Percentiles rank a stretch among this genome's conserved stretches.
phyloP scores from a whole-genome alignment of 2,113 vertebrate genomes.

The Heterotilapia buettikoferi region DNA sequence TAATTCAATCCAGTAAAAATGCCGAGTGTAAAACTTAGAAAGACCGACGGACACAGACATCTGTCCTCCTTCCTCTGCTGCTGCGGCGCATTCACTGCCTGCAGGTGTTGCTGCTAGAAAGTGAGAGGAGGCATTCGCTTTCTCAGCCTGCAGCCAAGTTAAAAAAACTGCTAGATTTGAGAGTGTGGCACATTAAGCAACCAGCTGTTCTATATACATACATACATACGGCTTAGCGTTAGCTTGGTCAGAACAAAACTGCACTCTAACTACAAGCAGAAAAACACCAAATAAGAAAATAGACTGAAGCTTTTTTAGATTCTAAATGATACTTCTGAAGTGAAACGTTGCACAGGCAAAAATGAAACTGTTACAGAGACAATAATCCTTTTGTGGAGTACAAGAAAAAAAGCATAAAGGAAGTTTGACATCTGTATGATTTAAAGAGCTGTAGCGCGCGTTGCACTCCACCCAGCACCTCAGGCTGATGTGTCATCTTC shows the following conservation, averaged over 20 bases:
- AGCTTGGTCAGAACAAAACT: background rate
- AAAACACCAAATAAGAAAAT: background rate
- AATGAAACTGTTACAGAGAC: background rate
- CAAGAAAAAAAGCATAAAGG: background rate
- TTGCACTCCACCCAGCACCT: background rate
- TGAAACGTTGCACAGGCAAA: background rate
- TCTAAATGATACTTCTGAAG: background rate
- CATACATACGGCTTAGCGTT: background rate
- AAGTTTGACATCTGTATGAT: background rate
- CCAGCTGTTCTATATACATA: background rate
- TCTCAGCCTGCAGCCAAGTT: background rate
- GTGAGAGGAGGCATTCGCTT: background rate
- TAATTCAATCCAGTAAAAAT: background rate
- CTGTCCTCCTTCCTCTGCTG: background rate
- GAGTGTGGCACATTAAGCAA: background rate
- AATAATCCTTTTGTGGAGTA: background rate
- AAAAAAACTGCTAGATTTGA: background rate
- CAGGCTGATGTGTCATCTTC: rapidly evolving
- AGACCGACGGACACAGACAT: background rate
- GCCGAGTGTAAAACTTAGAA: background rate
- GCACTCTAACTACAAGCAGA: background rate
- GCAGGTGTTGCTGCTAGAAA: background rate
- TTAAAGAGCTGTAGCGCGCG: background rate
- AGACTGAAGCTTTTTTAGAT: background rate
- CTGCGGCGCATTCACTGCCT: background rate